These are phyloP conservation scores for Porites evermanni DNA, from an alignment of 92 coral and sea anemone species.

Conservation along the genomic window DNA sequence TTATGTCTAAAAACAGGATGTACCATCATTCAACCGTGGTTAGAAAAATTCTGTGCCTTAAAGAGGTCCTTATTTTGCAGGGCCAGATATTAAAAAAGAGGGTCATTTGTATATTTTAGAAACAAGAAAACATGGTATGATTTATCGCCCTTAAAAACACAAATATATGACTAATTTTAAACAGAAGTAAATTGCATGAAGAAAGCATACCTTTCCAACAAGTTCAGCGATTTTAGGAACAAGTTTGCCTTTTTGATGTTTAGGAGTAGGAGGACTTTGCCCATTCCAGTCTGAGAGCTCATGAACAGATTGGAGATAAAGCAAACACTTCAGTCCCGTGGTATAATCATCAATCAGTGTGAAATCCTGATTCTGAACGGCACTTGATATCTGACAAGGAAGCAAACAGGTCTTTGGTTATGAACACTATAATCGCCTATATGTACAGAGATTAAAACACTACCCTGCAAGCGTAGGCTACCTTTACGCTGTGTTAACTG, in stretches of 20 bases:
- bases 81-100: no score
- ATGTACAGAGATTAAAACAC: no score
- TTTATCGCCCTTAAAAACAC: background rate
- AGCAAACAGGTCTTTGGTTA: no score
- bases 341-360: slow-evolving; percentile 91
- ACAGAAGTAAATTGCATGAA: background rate
- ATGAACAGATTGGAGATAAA: slow-evolving; percentile 86
- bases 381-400: slow-evolving; percentile 85
- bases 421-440: no score
- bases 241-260: slow-evolving; percentile 92
- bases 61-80: no score
- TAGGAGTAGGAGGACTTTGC: slow-evolving; percentile 88
- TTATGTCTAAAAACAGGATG: no score
- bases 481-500: no score
- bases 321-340: slow-evolving; percentile 88
- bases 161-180: background rate
- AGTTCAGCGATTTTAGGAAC: slow-evolving; percentile 91
- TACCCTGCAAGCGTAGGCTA: no score
- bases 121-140: background rate
- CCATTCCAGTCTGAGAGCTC: slow-evolving; percentile 91
- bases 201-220: slow-evolving; percentile 84
- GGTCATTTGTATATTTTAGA: no score
- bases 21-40: no score
- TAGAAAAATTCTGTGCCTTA: no score
- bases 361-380: slow-evolving; percentile 97